A percentile compares a stretch with the other conserved stretches of the same genome.
These are phyloP conservation scores for Tenthredo scrophulariae DNA, from an alignment of 2,888 invertebrate genomes.

Conservation along the genomic window DNA sequence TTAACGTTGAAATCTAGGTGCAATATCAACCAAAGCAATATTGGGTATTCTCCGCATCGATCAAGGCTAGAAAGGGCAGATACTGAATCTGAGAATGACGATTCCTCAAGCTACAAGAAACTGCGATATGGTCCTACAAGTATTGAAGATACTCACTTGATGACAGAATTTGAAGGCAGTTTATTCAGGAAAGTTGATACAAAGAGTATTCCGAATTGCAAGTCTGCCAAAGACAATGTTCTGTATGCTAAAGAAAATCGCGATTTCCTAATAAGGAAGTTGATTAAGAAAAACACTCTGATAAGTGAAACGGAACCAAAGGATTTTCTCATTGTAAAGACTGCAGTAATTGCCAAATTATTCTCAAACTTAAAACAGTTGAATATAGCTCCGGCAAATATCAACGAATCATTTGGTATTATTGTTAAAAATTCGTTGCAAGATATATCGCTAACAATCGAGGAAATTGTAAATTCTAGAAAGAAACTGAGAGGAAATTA, in stretches of 20 bases:
- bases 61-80: background rate
- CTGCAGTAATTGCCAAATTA: conserved; percentile 65
- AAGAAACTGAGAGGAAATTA: conserved; percentile 56
- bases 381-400: conserved; percentile 60
- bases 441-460: conserved; percentile 59
- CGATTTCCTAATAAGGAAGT: conserved; percentile 58
- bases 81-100: background rate
- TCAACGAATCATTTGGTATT: conserved; percentile 14
- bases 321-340: conserved; percentile 62
- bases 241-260: conserved; percentile 59
- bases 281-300: conserved; percentile 58
- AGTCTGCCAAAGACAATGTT: conserved; percentile 41
- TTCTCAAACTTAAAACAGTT: conserved; percentile 66
- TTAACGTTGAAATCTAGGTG: conserved; percentile 66
- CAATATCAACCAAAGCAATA: conserved; percentile 54
- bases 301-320: conserved; percentile 57
- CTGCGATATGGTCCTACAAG: conserved; percentile 57
- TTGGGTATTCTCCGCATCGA: background rate
- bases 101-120: conserved; percentile 56
- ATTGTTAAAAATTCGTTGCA: conserved; percentile 61
- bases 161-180: conserved; percentile 66
- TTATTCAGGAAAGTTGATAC: conserved; percentile 52
- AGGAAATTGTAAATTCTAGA: conserved; percentile 58
- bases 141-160: conserved; percentile 68
- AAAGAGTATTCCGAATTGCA: background rate